phyloP scores from a whole-genome alignment of 2,113 vertebrate species.

The Oenanthe melanoleuca region DNA sequence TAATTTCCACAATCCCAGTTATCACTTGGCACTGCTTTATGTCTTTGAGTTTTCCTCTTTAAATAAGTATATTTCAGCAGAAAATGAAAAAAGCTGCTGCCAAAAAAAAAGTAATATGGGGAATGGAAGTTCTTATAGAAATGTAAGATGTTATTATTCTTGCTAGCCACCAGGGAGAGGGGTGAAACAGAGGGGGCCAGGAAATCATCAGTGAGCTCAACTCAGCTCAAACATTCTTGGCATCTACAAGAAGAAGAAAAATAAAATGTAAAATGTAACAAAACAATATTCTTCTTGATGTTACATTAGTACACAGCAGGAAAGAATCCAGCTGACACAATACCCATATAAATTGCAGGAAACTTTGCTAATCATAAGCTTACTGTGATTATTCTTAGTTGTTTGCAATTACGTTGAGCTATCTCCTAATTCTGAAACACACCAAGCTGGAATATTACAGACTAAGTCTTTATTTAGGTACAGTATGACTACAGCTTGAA shows the following conservation, averaged over 20 bases:
- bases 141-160: background rate
- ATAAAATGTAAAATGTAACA: background rate
- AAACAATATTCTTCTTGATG: background rate
- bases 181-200: background rate
- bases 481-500: background rate
- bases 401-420: background rate
- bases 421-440: background rate
- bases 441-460: background rate
- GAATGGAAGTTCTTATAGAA: background rate
- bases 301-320: background rate
- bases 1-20: background rate
- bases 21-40: background rate
- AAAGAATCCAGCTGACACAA: background rate
- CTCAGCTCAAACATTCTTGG: constrained; percentile 24
- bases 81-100: background rate
- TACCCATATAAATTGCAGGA: background rate
- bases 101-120: background rate
- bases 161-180: constrained; percentile 23
- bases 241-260: constrained; percentile 38
- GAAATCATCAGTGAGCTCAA: constrained; percentile 29
- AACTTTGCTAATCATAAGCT: background rate
- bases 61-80: background rate
- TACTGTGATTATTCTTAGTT: background rate
- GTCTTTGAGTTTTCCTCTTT: background rate
- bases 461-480: background rate